Evolutionary conservation across 2,797 vertebrate species (phyloP), one percentile per base, ranked within the genome.

Genomic region (Lycodopsis pacificus): DNA sequence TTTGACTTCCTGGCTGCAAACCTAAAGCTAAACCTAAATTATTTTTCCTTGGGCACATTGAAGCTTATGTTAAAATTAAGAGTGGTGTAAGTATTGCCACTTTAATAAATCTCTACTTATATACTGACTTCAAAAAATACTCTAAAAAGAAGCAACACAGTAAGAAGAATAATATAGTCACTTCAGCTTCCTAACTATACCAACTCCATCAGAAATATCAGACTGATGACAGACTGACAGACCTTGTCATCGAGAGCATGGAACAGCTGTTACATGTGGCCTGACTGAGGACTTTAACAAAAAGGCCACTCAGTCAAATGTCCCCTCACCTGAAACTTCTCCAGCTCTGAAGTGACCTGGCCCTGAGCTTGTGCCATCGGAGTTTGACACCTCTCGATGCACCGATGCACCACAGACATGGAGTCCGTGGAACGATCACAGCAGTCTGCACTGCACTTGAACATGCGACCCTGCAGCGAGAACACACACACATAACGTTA

Each of bases 371-470:
- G 94, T 10, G 96, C 97, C 77, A 99, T 88, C 7, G 98, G 98
- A 0, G 95, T 85, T 53, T 98, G 97, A 91, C 98, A 99, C 74
- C 92, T 95, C n/a, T 99, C 97, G 13, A 99, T 97, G 81, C 98
- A 99, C 25, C 96, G 95, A 86, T 98, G 97, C 22, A 99, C 97
- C 87, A 97, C 94, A 56, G 95, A 90, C 97, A 98, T 98, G 63
- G 96, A 96, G 57, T 96, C 95, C 0, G 93, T 44, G 1, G 72
- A 27, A 2, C 95, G 95, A 1, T 97, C 97, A 9, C 97, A 99
- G 83, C 98, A 99, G 9, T 92, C 88, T 0, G 98, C 97, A 3
- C 97, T 99, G 93, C 98, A 99, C 12, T 83, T 92, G 94, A 99
- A 99, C 98, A 98, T 98, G 67, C 92, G 91, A 14, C 93, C 94